Evolutionary conservation across 1,140 invertebrate species (phyloP).

Genomic region (Trypoxylus dichotomus): DNA sequence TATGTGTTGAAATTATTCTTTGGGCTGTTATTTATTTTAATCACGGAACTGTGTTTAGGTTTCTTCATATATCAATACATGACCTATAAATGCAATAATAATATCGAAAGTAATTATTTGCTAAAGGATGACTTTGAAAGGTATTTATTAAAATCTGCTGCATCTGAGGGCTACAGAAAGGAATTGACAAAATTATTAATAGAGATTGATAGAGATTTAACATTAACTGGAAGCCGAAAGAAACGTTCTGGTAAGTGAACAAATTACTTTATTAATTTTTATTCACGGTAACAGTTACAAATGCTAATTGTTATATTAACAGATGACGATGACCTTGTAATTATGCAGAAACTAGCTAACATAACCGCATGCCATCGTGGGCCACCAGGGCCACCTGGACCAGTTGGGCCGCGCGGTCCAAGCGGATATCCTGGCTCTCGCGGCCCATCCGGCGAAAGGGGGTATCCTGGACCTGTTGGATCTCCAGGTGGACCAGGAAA

Average conservation of each 20-base stretch:
- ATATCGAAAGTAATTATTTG: not conserved
- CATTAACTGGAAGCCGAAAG: not conserved
- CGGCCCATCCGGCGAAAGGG: not conserved
- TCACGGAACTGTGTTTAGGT: not conserved
- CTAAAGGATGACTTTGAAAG: not conserved
- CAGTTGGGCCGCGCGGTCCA: not conserved
- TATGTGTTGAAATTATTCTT: not conserved
- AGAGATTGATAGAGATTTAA: not conserved
- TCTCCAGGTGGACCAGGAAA: not conserved
- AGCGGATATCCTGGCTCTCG: not conserved
- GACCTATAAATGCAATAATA: not conserved
- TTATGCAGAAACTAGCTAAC: no score
- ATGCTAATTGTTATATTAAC: no score
- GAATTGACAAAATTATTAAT: not conserved
- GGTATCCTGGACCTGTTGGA: not conserved
- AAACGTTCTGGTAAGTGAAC: not conserved
- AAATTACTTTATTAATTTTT: not conserved
- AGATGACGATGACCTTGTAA: no score
- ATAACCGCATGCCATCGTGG: not conserved
- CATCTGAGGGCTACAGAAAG: not conserved
- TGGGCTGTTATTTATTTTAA: not conserved
- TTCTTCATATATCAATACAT: not conserved
- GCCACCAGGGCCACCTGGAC: not conserved
- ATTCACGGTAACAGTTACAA: no score
- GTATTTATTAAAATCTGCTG: not conserved